Evolutionary conservation across 2,113 vertebrate species (phyloP).

Genomic region (Puma concolor): DNA sequence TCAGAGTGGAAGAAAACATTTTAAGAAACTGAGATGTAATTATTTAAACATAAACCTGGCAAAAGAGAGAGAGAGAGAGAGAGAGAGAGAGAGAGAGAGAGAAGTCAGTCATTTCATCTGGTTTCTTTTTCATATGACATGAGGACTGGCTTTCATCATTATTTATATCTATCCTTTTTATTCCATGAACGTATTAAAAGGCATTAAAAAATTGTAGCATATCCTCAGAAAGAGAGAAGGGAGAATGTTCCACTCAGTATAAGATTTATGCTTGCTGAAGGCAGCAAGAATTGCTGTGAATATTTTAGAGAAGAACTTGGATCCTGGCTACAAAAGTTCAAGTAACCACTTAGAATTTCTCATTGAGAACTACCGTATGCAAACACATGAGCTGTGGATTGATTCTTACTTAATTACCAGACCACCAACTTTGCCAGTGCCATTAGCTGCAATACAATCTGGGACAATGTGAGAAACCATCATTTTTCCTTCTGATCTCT

Average conservation of each 20-base stretch:
- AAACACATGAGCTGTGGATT: slow-evolving; percentile 76
- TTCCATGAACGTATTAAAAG: not conserved
- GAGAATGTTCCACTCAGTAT: not conserved
- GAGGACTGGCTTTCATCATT: slow-evolving; percentile 51
- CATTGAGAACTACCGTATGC: slow-evolving; percentile 68
- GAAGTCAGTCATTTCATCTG: slow-evolving; percentile 39
- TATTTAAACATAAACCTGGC: slow-evolving; percentile 62
- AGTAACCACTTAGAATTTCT: slow-evolving; percentile 71
- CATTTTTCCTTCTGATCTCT: slow-evolving; percentile 59
- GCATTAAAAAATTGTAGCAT: slow-evolving; percentile 51
- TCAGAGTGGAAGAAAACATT: slow-evolving; percentile 66
- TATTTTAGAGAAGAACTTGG: slow-evolving; percentile 58
- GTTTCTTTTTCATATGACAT: slow-evolving; percentile 44
- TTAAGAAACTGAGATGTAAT: slow-evolving; percentile 72
- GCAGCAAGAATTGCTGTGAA: slow-evolving; percentile 50
- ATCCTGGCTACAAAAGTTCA: slow-evolving; percentile 65
- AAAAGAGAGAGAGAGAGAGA: not conserved
- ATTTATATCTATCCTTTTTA: slow-evolving; percentile 26
- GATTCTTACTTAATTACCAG: slow-evolving; percentile 74
- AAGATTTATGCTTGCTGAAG: slow-evolving; percentile 62
- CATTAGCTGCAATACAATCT: slow-evolving; percentile 72
- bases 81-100: not conserved
- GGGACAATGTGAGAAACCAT: slow-evolving; percentile 45
- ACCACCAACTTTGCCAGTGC: slow-evolving; percentile 74
- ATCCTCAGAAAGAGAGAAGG: slow-evolving; percentile 39